Base-by-base conservation (phyloP, 2,113 vertebrate genomes). In the Panthera uncia region DNA sequence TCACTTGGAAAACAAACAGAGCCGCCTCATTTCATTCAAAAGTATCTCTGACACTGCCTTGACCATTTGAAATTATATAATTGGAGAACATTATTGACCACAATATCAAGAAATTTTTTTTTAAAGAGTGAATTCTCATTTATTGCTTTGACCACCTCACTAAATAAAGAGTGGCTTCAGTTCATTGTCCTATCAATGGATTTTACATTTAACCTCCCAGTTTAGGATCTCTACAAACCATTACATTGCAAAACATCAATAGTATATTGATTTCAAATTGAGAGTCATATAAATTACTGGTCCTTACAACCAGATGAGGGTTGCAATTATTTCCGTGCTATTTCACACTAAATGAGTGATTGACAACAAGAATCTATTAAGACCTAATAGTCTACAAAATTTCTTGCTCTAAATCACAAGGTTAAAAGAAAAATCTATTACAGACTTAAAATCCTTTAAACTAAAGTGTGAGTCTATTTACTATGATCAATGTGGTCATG, bases 191-290 rank as follows among this genome's bases (percentile, higher is more conserved):
- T 6, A 18, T 71, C 76, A 76, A 89, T 27, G 4, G 74, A 88
- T 94, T 91, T 96, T 93, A 73, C 52, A 96, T 89, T 97, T 82
- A 93, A 91, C 41, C 79, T 86, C 86, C 81, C 68, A 93, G 29
- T 80, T 91, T 94, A 96, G 66, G 61, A 36, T 82, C 68, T 86
- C n/a, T 45, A 80, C 21, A 97, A 97, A 65, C 55, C 41, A 87
- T 94, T 89, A 74, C 55, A 91, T 91, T 95, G 27, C n/a, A 96
- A 83, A 93, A 16, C 94, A 95, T 95, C 79, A 97, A 96, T 69
- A 89, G 41, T 41, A 52, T 76, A 97, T 97, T 97, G 96, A 98
- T 97, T 97, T 85, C 69, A 95, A 96, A 93, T 93, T 87, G 95
- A 89, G 65, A 92, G 74, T 91, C 91, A 50, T 86, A 76, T 97